phyloP scores from a whole-genome alignment of 1,140 invertebrate species.

The Bombus waltoni region DNA sequence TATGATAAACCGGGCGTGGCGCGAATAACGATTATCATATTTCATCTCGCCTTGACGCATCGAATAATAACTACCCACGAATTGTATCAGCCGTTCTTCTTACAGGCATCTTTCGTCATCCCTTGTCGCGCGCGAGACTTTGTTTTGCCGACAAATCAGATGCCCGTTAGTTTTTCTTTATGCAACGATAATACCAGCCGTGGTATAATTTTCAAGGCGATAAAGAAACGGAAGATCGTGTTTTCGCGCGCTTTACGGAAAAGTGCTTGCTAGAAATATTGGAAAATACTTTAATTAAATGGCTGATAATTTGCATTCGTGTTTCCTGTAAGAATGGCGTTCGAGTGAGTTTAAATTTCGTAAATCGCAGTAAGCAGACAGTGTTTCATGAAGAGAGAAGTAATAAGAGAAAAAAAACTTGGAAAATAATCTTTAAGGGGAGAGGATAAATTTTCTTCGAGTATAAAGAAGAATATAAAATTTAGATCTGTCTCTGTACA shows the following conservation, averaged over 20 bases:
- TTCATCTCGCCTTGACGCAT: conserved; percentile 70
- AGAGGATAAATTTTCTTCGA: not conserved
- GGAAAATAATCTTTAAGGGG: not conserved
- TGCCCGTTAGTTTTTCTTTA: not conserved
- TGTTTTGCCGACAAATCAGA: conserved; percentile 10
- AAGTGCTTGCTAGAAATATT: no score
- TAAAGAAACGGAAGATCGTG: not conserved
- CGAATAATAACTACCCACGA: conserved; percentile 44
- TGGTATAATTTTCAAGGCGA: not conserved
- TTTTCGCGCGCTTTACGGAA: no score
- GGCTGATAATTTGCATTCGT: not conserved
- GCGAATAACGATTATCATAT: conserved; percentile 73
- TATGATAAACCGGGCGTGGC: conserved; percentile 75
- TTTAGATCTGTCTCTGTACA: not conserved
- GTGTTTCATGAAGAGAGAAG: no score
- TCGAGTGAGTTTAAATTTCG: not conserved
- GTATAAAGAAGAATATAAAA: not conserved
- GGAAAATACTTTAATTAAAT: no score
- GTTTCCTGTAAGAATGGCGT: not conserved
- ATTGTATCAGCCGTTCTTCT: conserved; percentile 26
- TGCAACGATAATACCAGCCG: not conserved
- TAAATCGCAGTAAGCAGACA: no score
- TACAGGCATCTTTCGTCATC: conserved; percentile 4
- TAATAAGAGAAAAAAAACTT: not conserved
- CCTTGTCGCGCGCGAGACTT: not conserved